Percentiles rank a stretch among this genome's conserved stretches.
phyloP scores from a whole-genome alignment of 2,113 vertebrate genomes.

The Lanius collurio region DNA sequence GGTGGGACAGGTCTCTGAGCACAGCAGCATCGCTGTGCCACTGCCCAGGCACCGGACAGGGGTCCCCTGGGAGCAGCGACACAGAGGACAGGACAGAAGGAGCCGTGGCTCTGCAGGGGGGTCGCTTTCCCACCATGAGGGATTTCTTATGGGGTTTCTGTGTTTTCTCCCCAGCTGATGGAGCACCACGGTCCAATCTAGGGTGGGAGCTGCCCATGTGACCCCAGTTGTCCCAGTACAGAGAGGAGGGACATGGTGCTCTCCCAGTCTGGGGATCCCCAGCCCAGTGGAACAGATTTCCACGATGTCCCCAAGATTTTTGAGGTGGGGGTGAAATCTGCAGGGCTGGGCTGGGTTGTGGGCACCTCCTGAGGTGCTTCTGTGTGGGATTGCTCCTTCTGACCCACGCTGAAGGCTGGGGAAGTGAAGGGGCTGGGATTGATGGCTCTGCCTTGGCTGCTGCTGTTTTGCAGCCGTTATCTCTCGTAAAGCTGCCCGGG shows the following conservation, averaged over 20 bases:
- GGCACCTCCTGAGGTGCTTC: neutral
- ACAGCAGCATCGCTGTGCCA: accelerated
- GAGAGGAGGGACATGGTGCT: accelerated
- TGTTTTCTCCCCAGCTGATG: neutral
- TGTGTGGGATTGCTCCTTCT: accelerated
- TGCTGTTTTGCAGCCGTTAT: slow-evolving; percentile 1
- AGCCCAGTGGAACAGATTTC: neutral
- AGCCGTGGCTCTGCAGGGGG: accelerated
- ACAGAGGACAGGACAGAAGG: no score
- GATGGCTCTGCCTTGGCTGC: neutral
- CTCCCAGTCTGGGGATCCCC: neutral
- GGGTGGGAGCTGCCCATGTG: neutral
- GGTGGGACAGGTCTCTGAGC: neutral
- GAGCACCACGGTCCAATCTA: accelerated
- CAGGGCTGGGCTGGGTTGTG: neutral
- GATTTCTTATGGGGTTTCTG: accelerated
- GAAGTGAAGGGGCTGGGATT: neutral
- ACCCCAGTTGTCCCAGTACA: neutral
- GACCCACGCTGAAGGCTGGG: neutral
- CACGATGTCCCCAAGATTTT: accelerated
- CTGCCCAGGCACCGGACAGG: neutral
- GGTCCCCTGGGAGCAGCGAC: neutral
- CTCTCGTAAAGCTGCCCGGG: slow-evolving; percentile 57
- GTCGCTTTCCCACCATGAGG: neutral
- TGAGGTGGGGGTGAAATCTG: accelerated